These are phyloP conservation scores for Pogonus chalceus DNA, from an alignment of 1,140 invertebrate species.

Conservation along the genomic window DNA sequence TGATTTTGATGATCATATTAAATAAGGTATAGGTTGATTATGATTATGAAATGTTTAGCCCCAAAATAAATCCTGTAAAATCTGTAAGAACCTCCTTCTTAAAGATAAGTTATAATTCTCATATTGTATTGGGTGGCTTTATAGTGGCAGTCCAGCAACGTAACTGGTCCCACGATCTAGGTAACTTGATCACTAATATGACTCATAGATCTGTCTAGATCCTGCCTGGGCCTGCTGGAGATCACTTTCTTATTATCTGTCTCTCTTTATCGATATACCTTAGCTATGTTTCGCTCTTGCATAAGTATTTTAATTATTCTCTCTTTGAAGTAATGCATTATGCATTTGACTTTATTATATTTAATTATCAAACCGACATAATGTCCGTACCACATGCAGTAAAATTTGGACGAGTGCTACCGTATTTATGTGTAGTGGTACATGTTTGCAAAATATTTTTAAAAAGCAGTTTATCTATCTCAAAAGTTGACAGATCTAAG, in stretches of 20 bases:
- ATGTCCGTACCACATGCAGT: conserved; percentile 4
- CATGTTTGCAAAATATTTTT: conserved; percentile 2
- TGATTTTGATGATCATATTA: not conserved
- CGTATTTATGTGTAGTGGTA: conserved; percentile 2
- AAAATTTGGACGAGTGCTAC: conserved; percentile 1
- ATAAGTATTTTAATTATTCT: not conserved
- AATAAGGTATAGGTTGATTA: not conserved
- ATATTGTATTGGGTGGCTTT: conserved; percentile 41
- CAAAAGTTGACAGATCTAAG: conserved; percentile 1
- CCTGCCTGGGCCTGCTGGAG: conserved; percentile 23
- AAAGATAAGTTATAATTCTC: conserved; percentile 8
- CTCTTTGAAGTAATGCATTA: conserved; percentile 6
- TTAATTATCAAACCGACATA: not conserved
- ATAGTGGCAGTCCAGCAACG: conserved; percentile 64
- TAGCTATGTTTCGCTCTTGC: conserved; percentile 5
- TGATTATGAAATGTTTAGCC: no score
- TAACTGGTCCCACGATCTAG: conserved; percentile 64
- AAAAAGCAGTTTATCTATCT: not conserved
- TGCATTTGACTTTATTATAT: not conserved
- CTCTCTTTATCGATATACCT: conserved; percentile 1
- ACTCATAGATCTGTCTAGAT: conserved; percentile 33
- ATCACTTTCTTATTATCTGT: conserved; percentile 3
- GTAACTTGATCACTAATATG: conserved; percentile 45
- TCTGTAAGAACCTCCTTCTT: no score
- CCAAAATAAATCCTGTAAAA: no score